Base-by-base conservation (phyloP, 1,140 invertebrate species). In the Agrilus planipennis region DNA sequence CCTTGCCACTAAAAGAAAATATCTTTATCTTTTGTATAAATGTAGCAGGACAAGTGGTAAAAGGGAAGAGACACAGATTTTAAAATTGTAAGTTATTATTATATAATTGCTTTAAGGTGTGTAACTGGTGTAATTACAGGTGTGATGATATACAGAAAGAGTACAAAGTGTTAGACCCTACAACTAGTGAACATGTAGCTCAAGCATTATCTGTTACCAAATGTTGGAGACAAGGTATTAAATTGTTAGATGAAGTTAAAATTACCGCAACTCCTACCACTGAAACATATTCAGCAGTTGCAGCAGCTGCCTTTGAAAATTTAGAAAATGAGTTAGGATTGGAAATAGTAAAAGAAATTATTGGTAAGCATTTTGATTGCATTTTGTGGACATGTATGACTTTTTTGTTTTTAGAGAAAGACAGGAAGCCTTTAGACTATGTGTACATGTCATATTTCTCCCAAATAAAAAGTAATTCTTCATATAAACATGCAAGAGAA, bases 191-290 rank as follows among this genome's bases (percentile, higher is more conserved):
- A 51, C 61, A 61, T 54, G 57, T 78, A 11, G 65, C 84, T 29
- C 49, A 55, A 36, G 77, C 68, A 1, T 52, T 86, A 2, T 75
- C 73, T 46, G 50, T 70, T 22, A 79, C 82, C 10, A 53, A 58
- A 39, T 51, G 70, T 38, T 83, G 79, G 78, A 64, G 68, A 47
- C 67, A 76, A 41, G 65, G 69, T 39, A 28, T 74, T 1, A 61
- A 72, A 46, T 47, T 84, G 19, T 62, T 83, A 7, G 60, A 78
- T 34, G 70, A 71, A 49, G 64, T 76, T 41, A 64, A 71, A 52
- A 23, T 70, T 29, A 64, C 58, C 16, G 35, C 47, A 20, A 53
- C 9, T 7, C 62, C 64, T 1, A 52, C 46, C 44, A 49, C 56
- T 16, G 39, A 39, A 5, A 47, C 58, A 2, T 73, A 70, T 46